phyloP scores from a whole-genome alignment of 1,140 invertebrate species.

The Subanguina moxae region DNA sequence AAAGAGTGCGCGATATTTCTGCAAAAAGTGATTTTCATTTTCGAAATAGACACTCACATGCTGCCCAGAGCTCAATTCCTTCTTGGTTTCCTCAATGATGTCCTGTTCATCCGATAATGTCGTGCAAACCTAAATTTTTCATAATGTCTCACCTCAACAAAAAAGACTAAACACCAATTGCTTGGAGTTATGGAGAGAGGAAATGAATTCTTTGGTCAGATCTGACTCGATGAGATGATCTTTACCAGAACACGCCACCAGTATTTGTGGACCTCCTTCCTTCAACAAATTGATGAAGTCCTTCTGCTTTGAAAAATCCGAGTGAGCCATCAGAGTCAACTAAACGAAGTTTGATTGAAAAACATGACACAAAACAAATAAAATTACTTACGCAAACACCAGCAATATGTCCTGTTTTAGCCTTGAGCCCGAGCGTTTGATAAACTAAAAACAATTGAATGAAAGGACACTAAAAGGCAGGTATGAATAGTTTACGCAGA shows the following conservation, averaged over 20 bases:
- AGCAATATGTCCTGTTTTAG: not conserved
- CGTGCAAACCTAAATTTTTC: not conserved
- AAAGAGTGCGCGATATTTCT: slow-evolving; percentile 6
- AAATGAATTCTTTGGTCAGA: not conserved
- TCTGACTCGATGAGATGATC: not conserved
- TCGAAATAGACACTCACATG: not conserved
- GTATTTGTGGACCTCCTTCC: not conserved
- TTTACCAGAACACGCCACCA: not conserved
- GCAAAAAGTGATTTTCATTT: slow-evolving; percentile 4
- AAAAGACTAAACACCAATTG: not conserved
- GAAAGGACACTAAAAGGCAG: not conserved
- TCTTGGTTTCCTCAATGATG: not conserved
- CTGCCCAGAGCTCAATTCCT: not conserved
- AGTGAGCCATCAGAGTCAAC: not conserved
- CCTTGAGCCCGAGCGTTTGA: slow-evolving; percentile 1
- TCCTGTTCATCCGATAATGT: not conserved
- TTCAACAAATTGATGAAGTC: not conserved
- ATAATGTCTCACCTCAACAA: not conserved
- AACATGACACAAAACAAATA: too few species aligned
- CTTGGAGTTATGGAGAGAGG: not conserved
- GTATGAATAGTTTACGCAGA: not conserved
- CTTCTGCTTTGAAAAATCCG: not conserved
- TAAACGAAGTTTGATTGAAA: too few species aligned
- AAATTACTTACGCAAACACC: not conserved
- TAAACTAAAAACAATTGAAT: not conserved